phyloP scores from a whole-genome alignment of 2,888 invertebrate genomes.

The Morpho deidamia region DNA sequence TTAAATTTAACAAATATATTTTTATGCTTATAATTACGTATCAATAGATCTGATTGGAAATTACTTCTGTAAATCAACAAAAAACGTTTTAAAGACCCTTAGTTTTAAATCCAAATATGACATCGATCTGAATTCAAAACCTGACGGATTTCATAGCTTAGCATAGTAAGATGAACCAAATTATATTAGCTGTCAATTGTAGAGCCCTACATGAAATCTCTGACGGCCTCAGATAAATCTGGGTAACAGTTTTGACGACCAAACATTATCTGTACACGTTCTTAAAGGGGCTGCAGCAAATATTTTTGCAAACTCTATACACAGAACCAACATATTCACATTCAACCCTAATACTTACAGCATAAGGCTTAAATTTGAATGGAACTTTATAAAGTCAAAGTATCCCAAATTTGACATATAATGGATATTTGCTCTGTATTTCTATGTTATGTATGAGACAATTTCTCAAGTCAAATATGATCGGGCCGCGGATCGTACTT shows the following conservation, averaged over 20 bases:
- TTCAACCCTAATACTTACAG: not conserved
- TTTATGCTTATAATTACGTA: too few relatives aligned
- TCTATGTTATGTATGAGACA: slow-evolving; percentile 17
- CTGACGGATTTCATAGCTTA: too few relatives aligned
- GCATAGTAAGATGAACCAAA: too few relatives aligned
- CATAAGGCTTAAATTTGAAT: not conserved
- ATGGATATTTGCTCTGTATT: slow-evolving; percentile 22
- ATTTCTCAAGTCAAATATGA: slow-evolving; percentile 26
- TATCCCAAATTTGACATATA: slow-evolving; percentile 5
- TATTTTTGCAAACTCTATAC: not conserved
- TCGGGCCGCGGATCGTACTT: slow-evolving; percentile 8
- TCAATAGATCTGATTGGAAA: too few relatives aligned
- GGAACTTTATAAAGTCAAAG: not conserved
- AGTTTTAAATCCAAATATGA: too few relatives aligned
- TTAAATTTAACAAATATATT: too few relatives aligned
- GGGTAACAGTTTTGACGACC: not conserved
- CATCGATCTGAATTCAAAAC: too few relatives aligned
- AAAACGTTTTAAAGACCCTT: too few relatives aligned
- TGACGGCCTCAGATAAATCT: not conserved
- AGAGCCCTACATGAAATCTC: not conserved
- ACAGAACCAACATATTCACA: not conserved
- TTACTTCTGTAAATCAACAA: too few relatives aligned
- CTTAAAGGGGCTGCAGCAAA: not conserved
- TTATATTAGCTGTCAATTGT: not conserved
- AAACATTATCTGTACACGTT: not conserved